Percentiles rank a stretch among this genome's conserved stretches.
phyloP scores from a whole-genome alignment of 2,888 invertebrate genomes.

The Acronicta alni region DNA sequence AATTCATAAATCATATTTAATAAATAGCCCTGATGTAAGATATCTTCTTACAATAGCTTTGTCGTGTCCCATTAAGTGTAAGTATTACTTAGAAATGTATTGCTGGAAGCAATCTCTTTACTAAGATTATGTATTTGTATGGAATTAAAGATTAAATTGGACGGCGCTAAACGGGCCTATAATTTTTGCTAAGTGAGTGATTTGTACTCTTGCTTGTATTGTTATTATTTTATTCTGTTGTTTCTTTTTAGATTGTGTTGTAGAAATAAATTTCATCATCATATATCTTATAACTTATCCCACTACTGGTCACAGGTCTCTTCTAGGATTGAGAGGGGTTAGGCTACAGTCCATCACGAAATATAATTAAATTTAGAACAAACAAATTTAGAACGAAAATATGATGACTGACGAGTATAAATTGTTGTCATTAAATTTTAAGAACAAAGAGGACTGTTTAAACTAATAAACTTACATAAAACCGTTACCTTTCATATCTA shows the following conservation, averaged over 20 bases:
- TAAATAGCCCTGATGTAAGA: slow-evolving; percentile 34
- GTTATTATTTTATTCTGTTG: slow-evolving; percentile 16
- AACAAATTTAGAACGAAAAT: no score
- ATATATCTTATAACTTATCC: no score
- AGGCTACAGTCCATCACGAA: no score
- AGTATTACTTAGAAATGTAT: slow-evolving; percentile 63
- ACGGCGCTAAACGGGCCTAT: slow-evolving; percentile 18
- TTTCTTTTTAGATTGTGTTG: slow-evolving; percentile 17
- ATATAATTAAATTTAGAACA: no score
- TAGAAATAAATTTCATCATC: no score
- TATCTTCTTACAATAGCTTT: slow-evolving; percentile 55
- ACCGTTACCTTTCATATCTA: no score
- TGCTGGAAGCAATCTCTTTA: slow-evolving; percentile 58
- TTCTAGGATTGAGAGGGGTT: no score
- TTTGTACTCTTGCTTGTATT: slow-evolving; percentile 34
- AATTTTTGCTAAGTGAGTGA: slow-evolving; percentile 47
- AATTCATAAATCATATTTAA: slow-evolving; percentile 43
- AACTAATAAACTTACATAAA: no score
- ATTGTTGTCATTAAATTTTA: no score
- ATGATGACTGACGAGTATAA: no score
- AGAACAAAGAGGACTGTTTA: no score
- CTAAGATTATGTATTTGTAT: slow-evolving; percentile 53
- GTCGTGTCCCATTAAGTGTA: slow-evolving; percentile 57
- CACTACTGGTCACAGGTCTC: no score
- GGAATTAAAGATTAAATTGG: slow-evolving; percentile 49